Evolutionary conservation across 1,140 invertebrate genomes (phyloP).

Genomic region (Globodera ellingtonae): DNA sequence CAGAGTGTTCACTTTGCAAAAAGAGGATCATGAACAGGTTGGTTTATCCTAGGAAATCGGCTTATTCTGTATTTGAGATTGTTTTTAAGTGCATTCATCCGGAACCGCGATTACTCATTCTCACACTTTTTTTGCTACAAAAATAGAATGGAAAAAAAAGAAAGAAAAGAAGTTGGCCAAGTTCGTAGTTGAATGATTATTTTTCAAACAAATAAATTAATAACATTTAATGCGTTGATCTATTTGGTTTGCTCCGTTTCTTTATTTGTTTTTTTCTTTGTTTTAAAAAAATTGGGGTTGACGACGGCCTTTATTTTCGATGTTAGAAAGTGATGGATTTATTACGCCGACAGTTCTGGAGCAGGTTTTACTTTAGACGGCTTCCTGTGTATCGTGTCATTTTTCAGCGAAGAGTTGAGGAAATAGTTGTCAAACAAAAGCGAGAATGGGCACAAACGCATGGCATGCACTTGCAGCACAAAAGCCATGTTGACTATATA

Average conservation of each 20-base stretch:
- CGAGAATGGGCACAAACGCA: background rate
- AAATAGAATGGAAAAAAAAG: background rate
- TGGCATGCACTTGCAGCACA: slow-evolving; percentile 4
- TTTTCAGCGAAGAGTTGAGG: slow-evolving; percentile 19
- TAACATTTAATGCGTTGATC: too few relatives aligned
- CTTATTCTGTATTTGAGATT: background rate
- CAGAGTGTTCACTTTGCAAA: slow-evolving; percentile 38
- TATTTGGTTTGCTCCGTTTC: too few relatives aligned
- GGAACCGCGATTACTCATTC: slow-evolving; percentile 29
- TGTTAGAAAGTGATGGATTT: background rate
- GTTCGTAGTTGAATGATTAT: too few relatives aligned
- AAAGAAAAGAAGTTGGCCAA: background rate
- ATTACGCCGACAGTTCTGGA: background rate
- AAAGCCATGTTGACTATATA: slow-evolving; percentile 29
- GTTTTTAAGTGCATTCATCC: slow-evolving; percentile 49
- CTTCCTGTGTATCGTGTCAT: background rate
- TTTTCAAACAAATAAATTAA: too few relatives aligned
- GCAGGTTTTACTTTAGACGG: background rate
- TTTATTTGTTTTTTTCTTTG: too few relatives aligned
- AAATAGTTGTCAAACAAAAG: background rate
- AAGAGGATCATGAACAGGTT: slow-evolving; percentile 48
- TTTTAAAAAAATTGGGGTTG: too few relatives aligned
- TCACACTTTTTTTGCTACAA: slow-evolving; percentile 49
- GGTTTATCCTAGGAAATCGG: background rate
- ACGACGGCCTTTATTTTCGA: background rate